Base-by-base conservation (phyloP, 2,888 invertebrate species). In the Luperina testacea region DNA sequence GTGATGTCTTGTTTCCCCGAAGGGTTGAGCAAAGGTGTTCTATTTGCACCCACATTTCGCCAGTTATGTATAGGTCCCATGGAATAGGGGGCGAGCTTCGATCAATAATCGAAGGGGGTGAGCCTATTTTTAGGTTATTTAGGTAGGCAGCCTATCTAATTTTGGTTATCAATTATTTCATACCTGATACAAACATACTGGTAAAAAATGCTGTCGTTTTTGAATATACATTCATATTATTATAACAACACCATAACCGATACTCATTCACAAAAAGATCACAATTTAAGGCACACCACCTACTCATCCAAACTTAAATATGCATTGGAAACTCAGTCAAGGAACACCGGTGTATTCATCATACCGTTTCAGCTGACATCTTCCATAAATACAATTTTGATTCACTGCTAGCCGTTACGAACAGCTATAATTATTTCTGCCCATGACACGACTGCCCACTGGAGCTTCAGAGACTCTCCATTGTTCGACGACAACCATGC, bases 381-480 rank as follows among this genome's bases (percentile, higher is more conserved):
- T 89, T 86, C 77, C 87, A 89, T 85, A 86, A 86, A 74, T 74
- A 84, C 42, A 75, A 87, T 85, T 89, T 90, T 87, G 84, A 89
- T 90, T 87, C 84, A 84, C 59, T 70, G 69, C 72, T 64, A 82
- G 83, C 80, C 80, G 78, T 83, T 86, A 85, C 82, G 87, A 83
- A 72, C 81, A 71, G 75, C 77, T 80, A 89, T 90, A 87, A 92
- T 92, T 90, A 89, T 87, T 87, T 90, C 69, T 86, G 93, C 89
- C 95, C 95, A 85, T 94, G 95, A 94, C 94, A 94, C 89, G 85
- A 79, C 91, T 93, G 91, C 86, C 87, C 92, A 91, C 82, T 72
- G 83, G 76, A 82, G 89, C 88, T 89, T 84, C 87, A 82, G 80
- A 82, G 51, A 70, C 67, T 75, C 77, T 79, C 87, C 86, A 90